phyloP scores from a whole-genome alignment of 2,113 vertebrate genomes.

The Takifugu flavidus region DNA sequence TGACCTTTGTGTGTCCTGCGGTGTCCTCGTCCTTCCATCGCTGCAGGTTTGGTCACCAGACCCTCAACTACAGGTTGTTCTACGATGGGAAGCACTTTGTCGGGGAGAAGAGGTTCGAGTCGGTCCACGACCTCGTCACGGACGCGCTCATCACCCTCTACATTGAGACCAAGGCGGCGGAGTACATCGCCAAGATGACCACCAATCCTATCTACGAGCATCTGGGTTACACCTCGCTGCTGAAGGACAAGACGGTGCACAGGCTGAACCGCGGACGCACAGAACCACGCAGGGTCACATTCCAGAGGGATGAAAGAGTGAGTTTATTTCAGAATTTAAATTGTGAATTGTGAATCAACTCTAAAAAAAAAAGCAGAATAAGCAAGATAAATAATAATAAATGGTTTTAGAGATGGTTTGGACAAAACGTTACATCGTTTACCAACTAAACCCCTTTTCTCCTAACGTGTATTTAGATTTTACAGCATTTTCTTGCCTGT shows the following conservation, averaged over 20 bases:
- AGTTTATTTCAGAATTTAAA: constrained; percentile 34
- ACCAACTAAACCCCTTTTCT: background rate
- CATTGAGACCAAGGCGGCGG: constrained; percentile 96
- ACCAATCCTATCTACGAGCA: constrained; percentile 98
- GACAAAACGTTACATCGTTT: background rate
- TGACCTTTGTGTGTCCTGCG: background rate
- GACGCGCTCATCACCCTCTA: constrained; percentile 96
- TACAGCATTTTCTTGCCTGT: background rate
- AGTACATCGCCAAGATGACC: constrained; percentile 98
- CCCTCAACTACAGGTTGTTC: constrained; percentile 95
- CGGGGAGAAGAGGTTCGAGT: constrained; percentile 96
- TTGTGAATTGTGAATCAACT: background rate
- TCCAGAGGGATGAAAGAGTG: constrained; percentile 88
- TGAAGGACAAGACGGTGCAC: constrained; percentile 88
- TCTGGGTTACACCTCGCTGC: constrained; percentile 90
- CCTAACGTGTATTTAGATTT: background rate
- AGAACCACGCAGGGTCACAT: constrained; percentile 82
- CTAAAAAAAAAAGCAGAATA: background rate
- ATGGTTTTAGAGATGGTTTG: too few relatives aligned
- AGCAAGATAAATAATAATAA: too few relatives aligned
- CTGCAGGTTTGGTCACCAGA: constrained; percentile 90
- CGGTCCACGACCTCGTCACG: constrained; percentile 93
- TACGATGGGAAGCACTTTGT: constrained; percentile 98
- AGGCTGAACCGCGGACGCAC: constrained; percentile 83
- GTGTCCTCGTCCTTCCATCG: constrained; percentile 2